These are phyloP conservation scores for Macropodus opercularis DNA, from an alignment of 2,797 vertebrate genomes.

Conservation along the genomic window DNA sequence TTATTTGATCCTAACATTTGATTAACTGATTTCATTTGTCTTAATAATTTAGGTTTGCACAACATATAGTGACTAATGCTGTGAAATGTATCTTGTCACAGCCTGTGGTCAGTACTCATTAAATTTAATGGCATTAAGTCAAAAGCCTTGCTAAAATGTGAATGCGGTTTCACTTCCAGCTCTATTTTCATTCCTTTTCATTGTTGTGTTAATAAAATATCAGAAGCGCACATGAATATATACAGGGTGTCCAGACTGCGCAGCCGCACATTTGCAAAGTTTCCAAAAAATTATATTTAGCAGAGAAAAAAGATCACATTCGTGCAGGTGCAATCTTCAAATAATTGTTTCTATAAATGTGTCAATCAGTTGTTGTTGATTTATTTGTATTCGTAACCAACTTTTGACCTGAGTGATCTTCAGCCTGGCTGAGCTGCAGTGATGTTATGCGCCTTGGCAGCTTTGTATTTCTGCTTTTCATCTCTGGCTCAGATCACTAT, in stretches of 20 bases:
- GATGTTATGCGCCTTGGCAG: conserved; percentile 48
- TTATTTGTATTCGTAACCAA: background rate
- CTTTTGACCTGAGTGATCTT: conserved; percentile 22
- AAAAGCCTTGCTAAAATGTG: background rate
- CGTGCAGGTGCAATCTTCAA: background rate
- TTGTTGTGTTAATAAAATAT: background rate
- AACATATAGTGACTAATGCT: too few relatives aligned
- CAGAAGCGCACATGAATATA: too few relatives aligned
- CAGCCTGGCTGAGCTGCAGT: conserved; percentile 37
- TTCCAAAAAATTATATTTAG: background rate
- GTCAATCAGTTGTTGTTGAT: background rate
- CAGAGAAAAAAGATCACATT: background rate
- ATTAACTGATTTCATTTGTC: too few relatives aligned
- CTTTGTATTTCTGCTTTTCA: conserved; percentile 58
- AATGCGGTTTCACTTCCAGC: background rate
- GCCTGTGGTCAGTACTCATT: too few relatives aligned
- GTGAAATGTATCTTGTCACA: too few relatives aligned
- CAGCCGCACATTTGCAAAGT: background rate
- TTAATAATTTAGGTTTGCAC: too few relatives aligned
- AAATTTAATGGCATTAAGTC: too few relatives aligned
- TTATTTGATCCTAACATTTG: too few relatives aligned
- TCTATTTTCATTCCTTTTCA: background rate
- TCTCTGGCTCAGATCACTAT: conserved; percentile 51
- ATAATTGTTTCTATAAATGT: conserved; percentile 3
- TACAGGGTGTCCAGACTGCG: background rate